These are phyloP conservation scores for Pimephales promelas DNA, from an alignment of 2,113 vertebrate species.

Conservation along the genomic window DNA sequence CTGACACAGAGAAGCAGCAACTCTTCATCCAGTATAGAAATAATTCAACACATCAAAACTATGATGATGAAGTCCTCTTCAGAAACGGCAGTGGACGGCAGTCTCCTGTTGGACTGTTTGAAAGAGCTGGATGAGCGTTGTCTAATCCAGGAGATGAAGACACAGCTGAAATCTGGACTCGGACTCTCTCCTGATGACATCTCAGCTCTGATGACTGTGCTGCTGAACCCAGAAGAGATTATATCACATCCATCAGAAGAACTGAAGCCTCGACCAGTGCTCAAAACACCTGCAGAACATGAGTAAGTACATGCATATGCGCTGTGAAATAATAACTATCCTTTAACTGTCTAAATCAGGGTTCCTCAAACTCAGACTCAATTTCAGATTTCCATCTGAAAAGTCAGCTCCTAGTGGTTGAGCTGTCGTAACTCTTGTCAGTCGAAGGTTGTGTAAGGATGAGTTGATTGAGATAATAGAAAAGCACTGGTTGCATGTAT, in stretches of 20 bases:
- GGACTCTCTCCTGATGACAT: background rate
- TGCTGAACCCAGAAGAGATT: background rate
- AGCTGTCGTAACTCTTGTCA: too few species aligned
- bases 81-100: background rate
- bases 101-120: background rate
- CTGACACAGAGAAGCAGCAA: background rate
- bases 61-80: background rate
- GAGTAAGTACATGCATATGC: background rate
- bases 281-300: background rate
- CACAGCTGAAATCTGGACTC: background rate
- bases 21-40: background rate
- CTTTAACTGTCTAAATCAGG: too few species aligned
- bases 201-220: background rate
- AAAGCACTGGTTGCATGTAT: too few species aligned
- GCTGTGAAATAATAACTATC: background rate
- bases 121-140: background rate
- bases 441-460: too few species aligned
- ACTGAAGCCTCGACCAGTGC: background rate
- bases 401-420: too few species aligned
- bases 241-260: background rate
- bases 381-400: too few species aligned
- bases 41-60: background rate
- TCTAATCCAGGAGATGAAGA: background rate
- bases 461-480: too few species aligned
- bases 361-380: too few species aligned